A percentile compares a stretch with the other conserved stretches of the same genome.
These are phyloP conservation scores for Maniola hyperantus DNA, from an alignment of 2,888 invertebrate species.

Conservation along the genomic window DNA sequence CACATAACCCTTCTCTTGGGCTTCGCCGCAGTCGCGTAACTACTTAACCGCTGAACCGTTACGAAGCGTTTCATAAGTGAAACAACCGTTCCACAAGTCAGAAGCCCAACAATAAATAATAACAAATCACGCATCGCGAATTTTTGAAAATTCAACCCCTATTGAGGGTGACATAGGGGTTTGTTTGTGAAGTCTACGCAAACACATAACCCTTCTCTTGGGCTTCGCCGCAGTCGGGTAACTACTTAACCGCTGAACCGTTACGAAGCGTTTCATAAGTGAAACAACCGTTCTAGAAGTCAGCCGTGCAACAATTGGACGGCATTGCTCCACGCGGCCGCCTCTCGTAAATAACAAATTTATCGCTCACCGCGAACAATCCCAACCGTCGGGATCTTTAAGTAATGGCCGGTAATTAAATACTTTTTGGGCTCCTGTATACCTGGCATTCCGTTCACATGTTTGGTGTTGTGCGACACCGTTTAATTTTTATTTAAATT, in stretches of 20 bases:
- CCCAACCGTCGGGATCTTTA: conserved; percentile 36
- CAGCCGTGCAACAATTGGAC: background rate
- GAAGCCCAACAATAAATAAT: too few species aligned
- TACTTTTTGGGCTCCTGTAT: conserved; percentile 47
- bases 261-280: too few species aligned
- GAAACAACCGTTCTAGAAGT: conserved; percentile 26
- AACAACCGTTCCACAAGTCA: too few species aligned
- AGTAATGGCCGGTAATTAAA: conserved; percentile 43
- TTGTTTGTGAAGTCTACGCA: too few species aligned
- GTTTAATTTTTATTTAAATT: conserved; percentile 34
- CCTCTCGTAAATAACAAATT: conserved; percentile 59
- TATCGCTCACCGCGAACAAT: conserved; percentile 46
- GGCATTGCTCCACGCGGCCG: conserved; percentile 43
- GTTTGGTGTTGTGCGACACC: conserved; percentile 33
- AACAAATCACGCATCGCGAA: too few species aligned
- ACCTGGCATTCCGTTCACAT: conserved; percentile 39
- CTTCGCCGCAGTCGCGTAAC: too few species aligned
- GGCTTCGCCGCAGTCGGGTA: background rate
- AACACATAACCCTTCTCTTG: background rate
- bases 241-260: conserved; percentile 1
- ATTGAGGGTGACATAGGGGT: too few species aligned
- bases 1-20: too few species aligned
- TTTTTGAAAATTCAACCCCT: too few species aligned
- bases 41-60: too few species aligned
- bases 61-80: too few species aligned